Evolutionary conservation across 2,797 vertebrate genomes (phyloP).

Genomic region (Merluccius polli): DNA sequence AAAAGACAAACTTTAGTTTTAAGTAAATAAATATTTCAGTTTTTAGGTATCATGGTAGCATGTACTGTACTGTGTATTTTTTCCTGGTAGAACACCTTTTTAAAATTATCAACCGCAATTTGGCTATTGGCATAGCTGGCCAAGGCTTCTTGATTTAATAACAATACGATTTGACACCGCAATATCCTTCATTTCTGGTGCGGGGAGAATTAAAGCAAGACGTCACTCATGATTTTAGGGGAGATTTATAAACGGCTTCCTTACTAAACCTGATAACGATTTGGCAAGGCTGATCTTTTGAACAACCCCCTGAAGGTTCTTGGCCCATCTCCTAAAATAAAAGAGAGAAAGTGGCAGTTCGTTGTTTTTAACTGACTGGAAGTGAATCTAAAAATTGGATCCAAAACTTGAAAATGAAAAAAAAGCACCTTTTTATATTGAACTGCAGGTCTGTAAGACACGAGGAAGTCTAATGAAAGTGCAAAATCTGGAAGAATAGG

Average conservation of each 20-base stretch:
- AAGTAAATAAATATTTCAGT: neutral
- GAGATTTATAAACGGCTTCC: neutral
- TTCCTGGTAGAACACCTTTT: neutral
- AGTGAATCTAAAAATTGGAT: neutral
- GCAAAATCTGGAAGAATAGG: neutral
- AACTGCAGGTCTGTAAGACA: neutral
- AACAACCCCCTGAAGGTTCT: neutral
- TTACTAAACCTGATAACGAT: conserved; percentile 1
- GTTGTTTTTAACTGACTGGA: neutral
- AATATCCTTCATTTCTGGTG: conserved; percentile 3
- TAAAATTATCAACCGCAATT: neutral
- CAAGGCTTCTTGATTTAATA: neutral
- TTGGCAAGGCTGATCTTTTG: neutral
- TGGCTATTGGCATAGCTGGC: neutral
- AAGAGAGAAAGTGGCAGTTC: neutral
- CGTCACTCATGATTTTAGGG: neutral
- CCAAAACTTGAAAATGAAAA: neutral
- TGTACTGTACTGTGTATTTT: neutral
- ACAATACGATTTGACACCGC: neutral
- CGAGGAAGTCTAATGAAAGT: neutral
- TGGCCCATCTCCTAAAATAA: neutral
- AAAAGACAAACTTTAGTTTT: neutral
- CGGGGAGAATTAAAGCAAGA: neutral
- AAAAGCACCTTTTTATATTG: neutral
- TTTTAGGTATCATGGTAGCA: neutral